Evolutionary conservation across 2,888 invertebrate genomes (phyloP), one percentile per base, ranked within the genome.

Genomic region (Dolichomitus sp.): DNA sequence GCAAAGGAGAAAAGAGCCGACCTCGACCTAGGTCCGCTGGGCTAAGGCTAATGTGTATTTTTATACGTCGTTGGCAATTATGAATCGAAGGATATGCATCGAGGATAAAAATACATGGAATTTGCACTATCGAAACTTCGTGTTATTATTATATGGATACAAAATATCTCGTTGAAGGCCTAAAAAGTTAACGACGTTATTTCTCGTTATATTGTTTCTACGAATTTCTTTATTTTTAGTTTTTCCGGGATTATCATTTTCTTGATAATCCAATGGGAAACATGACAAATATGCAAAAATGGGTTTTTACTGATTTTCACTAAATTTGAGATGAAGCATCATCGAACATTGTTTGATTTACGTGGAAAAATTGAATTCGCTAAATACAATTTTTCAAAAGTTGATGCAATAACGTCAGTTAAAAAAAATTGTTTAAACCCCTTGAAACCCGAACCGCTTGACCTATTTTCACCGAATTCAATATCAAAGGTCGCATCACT

Each of bases 11-110:
- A 45, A 37, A 66, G 68, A 33, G 59, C 59, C 68, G 74, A 68
- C 80, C 80, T 74, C 74, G 80, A 80, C 80, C 80, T 74, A 69
- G 61, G 80, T 74, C 48, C 59, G 40, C 50, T 27, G 66, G 66
- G 42, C 48, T 48, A 48, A 45, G 48, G 45, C 48, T n/a, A 66
- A 66, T 48, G 48, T 57, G 42, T 80, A 80, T 80, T 80, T 80
- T 74, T 73, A 74, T 61, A 73, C 48, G 11, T 19, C 27, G 42
- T 30, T 14, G 17, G 17, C 40, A 17, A 66, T 66, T 66, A 33
- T 48, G 30, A 50, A 48, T 66, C 48, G 61, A 61, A 61, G 61
- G 61, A 37, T 37, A 37, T 37, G 19, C 37, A 37, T 30, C 33
- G 61, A 9, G 37, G 17, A 37, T 37, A 61, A 61, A 59, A 59